phyloP scores from a whole-genome alignment of 2,888 invertebrate species.

The Drosophila subsilvestris region DNA sequence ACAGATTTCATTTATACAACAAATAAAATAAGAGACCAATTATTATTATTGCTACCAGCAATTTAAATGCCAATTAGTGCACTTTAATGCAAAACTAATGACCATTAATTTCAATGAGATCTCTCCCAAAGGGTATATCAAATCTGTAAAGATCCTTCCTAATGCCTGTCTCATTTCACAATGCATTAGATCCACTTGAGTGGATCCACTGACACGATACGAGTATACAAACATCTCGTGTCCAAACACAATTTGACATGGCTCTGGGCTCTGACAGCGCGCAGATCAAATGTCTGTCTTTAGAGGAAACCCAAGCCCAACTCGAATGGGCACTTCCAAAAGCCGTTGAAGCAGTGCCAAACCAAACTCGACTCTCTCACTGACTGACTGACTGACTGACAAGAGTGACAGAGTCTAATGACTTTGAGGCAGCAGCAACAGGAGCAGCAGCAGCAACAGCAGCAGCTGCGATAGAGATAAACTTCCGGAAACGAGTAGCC shows the following conservation, averaged over 20 bases:
- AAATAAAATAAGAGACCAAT: too few species aligned
- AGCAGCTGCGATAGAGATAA: conserved; percentile 60
- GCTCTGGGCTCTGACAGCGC: conserved; percentile 62
- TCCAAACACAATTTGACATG: conserved; percentile 62
- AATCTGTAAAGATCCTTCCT: not conserved
- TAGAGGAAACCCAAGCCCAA: conserved; percentile 4
- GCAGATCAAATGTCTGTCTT: conserved; percentile 67
- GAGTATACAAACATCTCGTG: conserved; percentile 22
- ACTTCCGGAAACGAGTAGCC: conserved; percentile 77
- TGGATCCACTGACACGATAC: conserved; percentile 8
- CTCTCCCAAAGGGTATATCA: conserved; percentile 28
- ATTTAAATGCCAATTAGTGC: too few species aligned
- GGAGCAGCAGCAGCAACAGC: not conserved
- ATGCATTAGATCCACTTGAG: conserved; percentile 20
- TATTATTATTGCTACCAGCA: too few species aligned
- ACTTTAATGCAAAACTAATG: not conserved
- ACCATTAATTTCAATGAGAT: conserved; percentile 17
- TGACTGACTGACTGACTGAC: conserved; percentile 27
- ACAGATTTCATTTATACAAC: too few species aligned
- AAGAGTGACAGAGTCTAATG: conserved; percentile 66
- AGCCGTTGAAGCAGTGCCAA: conserved; percentile 21
- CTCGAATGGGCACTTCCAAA: conserved; percentile 18
- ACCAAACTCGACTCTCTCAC: not conserved
- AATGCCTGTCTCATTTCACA: conserved; percentile 34
- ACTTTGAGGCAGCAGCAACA: conserved; percentile 54